Evolutionary conservation across 2,888 invertebrate species (phyloP), one percentile per base, ranked within the genome.

Genomic region (Apamea epomidion): DNA sequence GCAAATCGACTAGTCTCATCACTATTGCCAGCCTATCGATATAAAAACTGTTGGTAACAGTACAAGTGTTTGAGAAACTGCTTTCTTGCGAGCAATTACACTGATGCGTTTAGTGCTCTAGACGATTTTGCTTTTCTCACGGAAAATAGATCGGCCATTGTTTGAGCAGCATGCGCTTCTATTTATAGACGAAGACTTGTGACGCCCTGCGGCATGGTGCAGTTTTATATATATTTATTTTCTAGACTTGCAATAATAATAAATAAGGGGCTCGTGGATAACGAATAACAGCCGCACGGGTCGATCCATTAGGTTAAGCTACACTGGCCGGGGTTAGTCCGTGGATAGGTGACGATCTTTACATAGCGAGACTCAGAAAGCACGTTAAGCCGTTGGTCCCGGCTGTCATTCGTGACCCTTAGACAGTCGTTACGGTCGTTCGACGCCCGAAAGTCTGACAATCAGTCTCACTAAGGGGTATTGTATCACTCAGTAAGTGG

Each of bases 121-220:
- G 62, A 75, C 76, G 72, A 62, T 73, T 77, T 81, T 79, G 60
- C 62, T 77, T 80, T 83, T 86, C 84, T 60, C 87, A 82, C 72
- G 77, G 51, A 54, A 77, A 75, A 77, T 77, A 81, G 73, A 81
- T 77, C 67, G 60, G 29, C 72, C 60, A 81, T 88, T 87, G 84
- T 86, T 81, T 32, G 8, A 37, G 16, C 45, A 68, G 51, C 84
- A 78, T 86, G 82, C 86, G 78, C 42, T 80, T 80, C 74, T 88
- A 88, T 78, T 70, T 72, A 84, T 87, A 85, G 76, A 64, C 6
- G 48, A 51, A 64, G 48, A 81, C 70, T 77, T 48, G 60, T 32
- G 14, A 29, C 45, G 65, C 37, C 64, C 6, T 45, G 51, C 14
- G 18, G 8, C 25, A n/a, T 42, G 29, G 21, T 60, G 65, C 71